Conservation (phyloP, 2,888 invertebrate genomes). For the Pycnomerus fuliginosus region DNA sequence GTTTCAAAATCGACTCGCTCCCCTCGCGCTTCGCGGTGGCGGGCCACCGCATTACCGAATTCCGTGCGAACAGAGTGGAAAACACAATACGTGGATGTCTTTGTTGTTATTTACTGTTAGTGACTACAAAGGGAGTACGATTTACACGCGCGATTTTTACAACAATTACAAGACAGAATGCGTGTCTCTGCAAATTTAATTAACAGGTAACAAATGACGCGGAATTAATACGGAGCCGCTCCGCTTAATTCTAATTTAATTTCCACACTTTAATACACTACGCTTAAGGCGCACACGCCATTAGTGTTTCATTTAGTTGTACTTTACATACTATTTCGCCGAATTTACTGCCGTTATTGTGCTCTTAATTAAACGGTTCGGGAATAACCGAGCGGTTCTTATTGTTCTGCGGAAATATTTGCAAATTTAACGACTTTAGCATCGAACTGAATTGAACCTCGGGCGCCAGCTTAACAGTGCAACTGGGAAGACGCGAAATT, state of each 20-base stretch:
- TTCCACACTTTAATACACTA: conserved; percentile 20
- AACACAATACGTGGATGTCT: too few relatives aligned
- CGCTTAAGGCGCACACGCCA: conserved; percentile 16
- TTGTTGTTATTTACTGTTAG: too few relatives aligned
- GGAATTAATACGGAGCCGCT: conserved; percentile 17
- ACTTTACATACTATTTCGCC: conserved; percentile 23
- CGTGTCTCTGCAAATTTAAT: conserved; percentile 14
- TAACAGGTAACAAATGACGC: conserved; percentile 24
- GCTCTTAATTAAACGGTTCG: conserved; percentile 23
- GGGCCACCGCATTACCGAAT: too few relatives aligned
- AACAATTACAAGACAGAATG: too few relatives aligned
- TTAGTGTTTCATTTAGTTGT: conserved; percentile 23
- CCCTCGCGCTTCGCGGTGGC: too few relatives aligned
- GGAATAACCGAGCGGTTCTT: conserved; percentile 21
- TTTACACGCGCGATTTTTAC: too few relatives aligned
- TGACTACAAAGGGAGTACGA: too few relatives aligned
- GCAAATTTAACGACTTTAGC: conserved; percentile 21
- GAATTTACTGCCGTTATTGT: conserved; percentile 24
- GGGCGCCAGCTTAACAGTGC: too few relatives aligned
- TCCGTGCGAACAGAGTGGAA: too few relatives aligned
- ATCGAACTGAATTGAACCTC: too few relatives aligned
- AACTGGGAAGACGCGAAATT: too few relatives aligned
- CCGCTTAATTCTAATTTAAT: conserved; percentile 23
- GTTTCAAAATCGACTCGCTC: too few relatives aligned
- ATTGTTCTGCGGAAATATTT: conserved; percentile 18